A percentile compares a stretch with the other conserved stretches of the same genome.
Evolutionary conservation across 2,888 invertebrate genomes (phyloP).

Genomic region (Ichneumoninae sp.): DNA sequence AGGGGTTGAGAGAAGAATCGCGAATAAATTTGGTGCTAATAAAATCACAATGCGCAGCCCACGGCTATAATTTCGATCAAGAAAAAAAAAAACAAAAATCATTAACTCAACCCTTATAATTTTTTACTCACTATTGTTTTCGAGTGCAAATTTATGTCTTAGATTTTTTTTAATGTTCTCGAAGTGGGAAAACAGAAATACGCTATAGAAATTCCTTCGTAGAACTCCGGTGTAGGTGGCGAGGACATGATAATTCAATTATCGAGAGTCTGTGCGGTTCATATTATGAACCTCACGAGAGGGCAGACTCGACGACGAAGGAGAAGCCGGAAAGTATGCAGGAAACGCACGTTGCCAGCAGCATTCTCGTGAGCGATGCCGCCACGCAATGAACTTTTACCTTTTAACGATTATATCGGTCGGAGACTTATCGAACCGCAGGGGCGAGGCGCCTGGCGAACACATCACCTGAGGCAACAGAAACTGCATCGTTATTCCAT

Average conservation of each 20-base stretch:
- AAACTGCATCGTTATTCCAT: conserved; percentile 17
- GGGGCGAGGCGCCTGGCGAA: conserved; percentile 76
- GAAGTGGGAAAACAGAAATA: not conserved
- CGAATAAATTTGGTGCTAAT: conserved; percentile 55
- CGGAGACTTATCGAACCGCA: conserved; percentile 61
- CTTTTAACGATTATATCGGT: conserved; percentile 40
- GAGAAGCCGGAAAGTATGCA: conserved; percentile 13
- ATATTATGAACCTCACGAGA: conserved; percentile 55
- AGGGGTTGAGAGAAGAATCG: conserved; percentile 12
- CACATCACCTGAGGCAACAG: conserved; percentile 64
- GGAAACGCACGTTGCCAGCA: conserved; percentile 4
- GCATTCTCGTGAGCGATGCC: conserved; percentile 10
- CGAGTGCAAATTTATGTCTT: not conserved
- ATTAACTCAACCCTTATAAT: too few species aligned
- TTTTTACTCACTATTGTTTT: not conserved
- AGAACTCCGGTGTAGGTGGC: conserved; percentile 6
- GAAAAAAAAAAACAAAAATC: too few species aligned
- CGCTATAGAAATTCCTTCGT: not conserved
- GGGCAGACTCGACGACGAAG: conserved; percentile 27
- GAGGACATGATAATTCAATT: conserved; percentile 53
- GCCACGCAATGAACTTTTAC: conserved; percentile 38
- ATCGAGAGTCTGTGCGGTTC: conserved; percentile 54
- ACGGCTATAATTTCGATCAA: not conserved
- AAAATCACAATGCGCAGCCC: conserved; percentile 44
- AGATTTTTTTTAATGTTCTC: not conserved